Base-by-base conservation (phyloP, 2,888 invertebrate species). In the Thera britannica region DNA sequence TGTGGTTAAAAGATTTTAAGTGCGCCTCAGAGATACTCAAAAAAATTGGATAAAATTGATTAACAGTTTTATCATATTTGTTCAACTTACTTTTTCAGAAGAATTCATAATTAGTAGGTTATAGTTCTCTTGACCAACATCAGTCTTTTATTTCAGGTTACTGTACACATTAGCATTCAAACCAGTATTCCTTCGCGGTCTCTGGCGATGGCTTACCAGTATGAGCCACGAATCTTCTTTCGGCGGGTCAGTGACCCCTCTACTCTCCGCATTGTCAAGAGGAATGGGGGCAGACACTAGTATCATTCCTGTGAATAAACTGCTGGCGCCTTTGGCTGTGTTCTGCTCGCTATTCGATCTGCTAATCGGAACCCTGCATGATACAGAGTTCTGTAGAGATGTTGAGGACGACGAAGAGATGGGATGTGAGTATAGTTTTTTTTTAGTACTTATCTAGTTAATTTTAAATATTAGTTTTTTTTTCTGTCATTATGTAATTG, bases 271-370 rank as follows among this genome's bases (percentile, higher is more conserved):
- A 2, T 88, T 97, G 49, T 95, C 96, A 0, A 92, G 95, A n/a
- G 97, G 97, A 0, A 91, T 96, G 79, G 94, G 94, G 0, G 89
- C 95, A 2, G 93, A 94, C 34, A 78, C 87, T 64, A 90, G 95
- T 0, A 93, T 94, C 6, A 94, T 94, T 11, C 96, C 96, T 71
- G 95, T 96, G 3, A 94, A 95, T 23, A 94, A 95, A 11, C 95
- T 98, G 12, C 94, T 98, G 9, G 97, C 98, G 0, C 94, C 97
- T 0, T 83, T 98, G 48, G 97, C 97, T 0, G 96, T 97, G 1
- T 98, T 98, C 88, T 97, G 97, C 83, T 96, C 97, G 1, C 90
- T 98, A 0, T 97, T 97, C 83, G 96, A 96, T 55, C 94, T 97
- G 51, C 92, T 97, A 3, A 95, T 98, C 59, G 96, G 97, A 0